Conservation (phyloP, 2,113 vertebrate genomes). For the Otolemur garnettii region DNA sequence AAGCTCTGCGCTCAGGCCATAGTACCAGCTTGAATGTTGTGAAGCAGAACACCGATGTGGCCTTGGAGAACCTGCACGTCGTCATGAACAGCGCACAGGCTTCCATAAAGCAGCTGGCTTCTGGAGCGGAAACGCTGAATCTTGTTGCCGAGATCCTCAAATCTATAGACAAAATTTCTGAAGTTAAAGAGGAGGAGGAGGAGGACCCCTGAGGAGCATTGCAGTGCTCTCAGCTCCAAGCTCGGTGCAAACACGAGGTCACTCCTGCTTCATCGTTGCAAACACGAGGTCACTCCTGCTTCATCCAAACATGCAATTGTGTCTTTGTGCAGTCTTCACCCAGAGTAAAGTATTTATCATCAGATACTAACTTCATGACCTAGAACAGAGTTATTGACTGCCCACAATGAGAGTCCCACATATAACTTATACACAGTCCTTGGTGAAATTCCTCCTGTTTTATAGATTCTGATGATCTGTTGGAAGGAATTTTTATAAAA, state of each 20-base stretch:
- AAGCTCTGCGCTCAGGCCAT: slow-evolving; percentile 87
- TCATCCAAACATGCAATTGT: neutral
- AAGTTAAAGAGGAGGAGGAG: slow-evolving; percentile 79
- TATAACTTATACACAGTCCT: neutral
- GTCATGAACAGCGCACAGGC: slow-evolving; percentile 67
- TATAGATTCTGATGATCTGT: neutral
- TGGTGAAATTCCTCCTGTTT: neutral
- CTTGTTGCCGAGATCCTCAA: slow-evolving; percentile 87
- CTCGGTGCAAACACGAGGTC: neutral
- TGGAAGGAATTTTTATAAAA: neutral
- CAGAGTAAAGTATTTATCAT: neutral
- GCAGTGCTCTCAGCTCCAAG: accelerated
- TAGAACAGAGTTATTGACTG: neutral
- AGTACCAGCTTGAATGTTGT: slow-evolving; percentile 86
- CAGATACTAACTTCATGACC: neutral
- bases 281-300: accelerated
- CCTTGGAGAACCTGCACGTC: slow-evolving; percentile 90
- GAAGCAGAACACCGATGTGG: slow-evolving; percentile 91
- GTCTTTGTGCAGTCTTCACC: too few relatives aligned
- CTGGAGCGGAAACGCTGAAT: slow-evolving; percentile 87
- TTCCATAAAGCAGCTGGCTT: slow-evolving; percentile 90
- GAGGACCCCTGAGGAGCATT: slow-evolving; percentile 57
- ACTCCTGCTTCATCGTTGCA: neutral
- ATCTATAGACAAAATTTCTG: slow-evolving; percentile 89
- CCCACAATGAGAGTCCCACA: accelerated